A percentile compares a stretch with the other conserved stretches of the same genome.
Conservation (phyloP, 1,140 invertebrate species). For the Macrobrachium rosenbergii region DNA sequence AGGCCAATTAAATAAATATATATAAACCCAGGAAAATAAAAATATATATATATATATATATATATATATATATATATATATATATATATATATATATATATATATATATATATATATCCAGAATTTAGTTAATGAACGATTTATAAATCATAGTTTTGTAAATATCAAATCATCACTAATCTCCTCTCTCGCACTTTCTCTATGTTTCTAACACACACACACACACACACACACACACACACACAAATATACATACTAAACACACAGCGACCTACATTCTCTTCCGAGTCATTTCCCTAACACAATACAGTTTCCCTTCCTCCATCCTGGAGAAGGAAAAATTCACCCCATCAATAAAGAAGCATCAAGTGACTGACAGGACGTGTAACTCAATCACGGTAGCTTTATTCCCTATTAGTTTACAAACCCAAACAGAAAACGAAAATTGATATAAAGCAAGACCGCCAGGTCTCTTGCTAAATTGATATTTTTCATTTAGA, state of each 20-base stretch:
- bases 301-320: background rate
- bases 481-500: too few relatives aligned
- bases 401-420: too few relatives aligned
- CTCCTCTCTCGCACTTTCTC: background rate
- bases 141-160: background rate
- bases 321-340: background rate
- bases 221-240: too few relatives aligned
- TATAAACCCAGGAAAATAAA: too few relatives aligned
- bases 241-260: too few relatives aligned
- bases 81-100: slow-evolving; percentile 24
- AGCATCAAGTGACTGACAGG: background rate
- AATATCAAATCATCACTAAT: background rate
- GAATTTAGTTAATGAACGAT: background rate
- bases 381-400: too few relatives aligned
- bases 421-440: too few relatives aligned
- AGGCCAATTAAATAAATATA: too few relatives aligned
- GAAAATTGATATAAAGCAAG: too few relatives aligned
- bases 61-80: slow-evolving; percentile 24
- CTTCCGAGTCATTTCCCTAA: background rate
- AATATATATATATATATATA: too few relatives aligned
- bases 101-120: slow-evolving; percentile 30
- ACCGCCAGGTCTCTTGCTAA: too few relatives aligned
- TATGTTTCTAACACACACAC: background rate
- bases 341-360: slow-evolving; percentile 18
- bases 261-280: background rate